Conservation (phyloP, 2,113 vertebrate species). For the Pipra filicauda region DNA sequence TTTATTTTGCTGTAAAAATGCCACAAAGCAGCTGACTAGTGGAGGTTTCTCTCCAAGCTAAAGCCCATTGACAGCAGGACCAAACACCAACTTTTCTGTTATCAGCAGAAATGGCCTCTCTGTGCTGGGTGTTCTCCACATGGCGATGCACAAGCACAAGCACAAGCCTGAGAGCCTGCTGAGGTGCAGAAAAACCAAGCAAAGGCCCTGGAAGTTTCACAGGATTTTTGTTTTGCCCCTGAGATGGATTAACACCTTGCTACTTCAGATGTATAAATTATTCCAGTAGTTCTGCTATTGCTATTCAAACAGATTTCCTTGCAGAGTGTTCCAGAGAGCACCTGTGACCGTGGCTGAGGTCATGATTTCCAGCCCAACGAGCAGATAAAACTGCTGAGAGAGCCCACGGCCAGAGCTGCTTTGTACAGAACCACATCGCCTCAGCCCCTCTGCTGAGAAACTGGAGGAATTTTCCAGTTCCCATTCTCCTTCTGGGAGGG, state of each 20-base stretch:
- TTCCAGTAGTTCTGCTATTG: neutral
- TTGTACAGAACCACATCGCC: neutral
- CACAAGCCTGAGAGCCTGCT: neutral
- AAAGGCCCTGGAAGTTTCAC: neutral
- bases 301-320: neutral
- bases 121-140: neutral
- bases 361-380: neutral
- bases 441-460: neutral
- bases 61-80: neutral
- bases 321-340: neutral
- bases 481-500: neutral
- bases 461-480: neutral
- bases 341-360: neutral
- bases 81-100: fast-evolving
- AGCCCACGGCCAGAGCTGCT: neutral
- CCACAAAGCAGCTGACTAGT: neutral
- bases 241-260: neutral
- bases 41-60: neutral
- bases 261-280: neutral
- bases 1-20: neutral
- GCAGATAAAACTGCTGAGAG: neutral
- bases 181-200: neutral
- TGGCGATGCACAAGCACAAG: neutral
- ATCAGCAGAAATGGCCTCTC: neutral
- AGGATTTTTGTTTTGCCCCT: neutral